phyloP scores from a whole-genome alignment of 2,888 invertebrate species.

The Caenorhabditis drosophilae region DNA sequence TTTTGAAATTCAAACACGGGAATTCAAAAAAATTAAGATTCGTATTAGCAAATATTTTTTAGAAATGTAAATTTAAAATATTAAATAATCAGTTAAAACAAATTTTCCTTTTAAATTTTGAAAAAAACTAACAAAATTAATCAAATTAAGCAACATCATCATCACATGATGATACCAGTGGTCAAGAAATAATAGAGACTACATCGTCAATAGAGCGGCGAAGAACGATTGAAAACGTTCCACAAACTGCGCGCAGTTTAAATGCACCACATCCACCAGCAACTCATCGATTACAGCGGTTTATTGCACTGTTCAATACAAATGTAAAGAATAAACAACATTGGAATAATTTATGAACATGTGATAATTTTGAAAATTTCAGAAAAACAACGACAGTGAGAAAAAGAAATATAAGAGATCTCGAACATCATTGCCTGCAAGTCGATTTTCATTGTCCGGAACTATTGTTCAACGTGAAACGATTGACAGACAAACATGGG shows the following conservation, averaged over 20 bases:
- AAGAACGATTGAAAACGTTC: not conserved
- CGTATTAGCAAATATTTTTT: too few species aligned
- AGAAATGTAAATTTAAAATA: too few species aligned
- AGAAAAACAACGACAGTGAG: too few species aligned
- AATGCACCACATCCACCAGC: constrained; percentile 46
- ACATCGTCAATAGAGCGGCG: constrained; percentile 14
- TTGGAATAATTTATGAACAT: not conserved
- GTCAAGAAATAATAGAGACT: constrained; percentile 28
- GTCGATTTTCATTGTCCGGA: constrained; percentile 37
- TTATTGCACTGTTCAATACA: constrained; percentile 46
- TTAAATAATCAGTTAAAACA: too few species aligned
- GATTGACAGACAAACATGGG: constrained; percentile 42
- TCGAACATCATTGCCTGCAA: constrained; percentile 42
- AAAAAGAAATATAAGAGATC: too few species aligned
- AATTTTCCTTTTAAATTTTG: too few species aligned
- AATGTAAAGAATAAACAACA: constrained; percentile 13
- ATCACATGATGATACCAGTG: constrained; percentile 27
- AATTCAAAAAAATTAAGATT: too few species aligned
- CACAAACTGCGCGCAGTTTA: constrained; percentile 29
- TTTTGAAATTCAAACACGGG: too few species aligned
- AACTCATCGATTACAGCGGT: constrained; percentile 45
- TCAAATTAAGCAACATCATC: too few species aligned
- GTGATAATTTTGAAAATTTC: not conserved
- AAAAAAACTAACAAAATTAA: too few species aligned
- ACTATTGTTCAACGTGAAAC: constrained; percentile 20